A percentile compares a stretch with the other conserved stretches of the same genome.
These are phyloP conservation scores for Netelia fuscicornis DNA, from an alignment of 2,888 invertebrate genomes.

Conservation along the genomic window DNA sequence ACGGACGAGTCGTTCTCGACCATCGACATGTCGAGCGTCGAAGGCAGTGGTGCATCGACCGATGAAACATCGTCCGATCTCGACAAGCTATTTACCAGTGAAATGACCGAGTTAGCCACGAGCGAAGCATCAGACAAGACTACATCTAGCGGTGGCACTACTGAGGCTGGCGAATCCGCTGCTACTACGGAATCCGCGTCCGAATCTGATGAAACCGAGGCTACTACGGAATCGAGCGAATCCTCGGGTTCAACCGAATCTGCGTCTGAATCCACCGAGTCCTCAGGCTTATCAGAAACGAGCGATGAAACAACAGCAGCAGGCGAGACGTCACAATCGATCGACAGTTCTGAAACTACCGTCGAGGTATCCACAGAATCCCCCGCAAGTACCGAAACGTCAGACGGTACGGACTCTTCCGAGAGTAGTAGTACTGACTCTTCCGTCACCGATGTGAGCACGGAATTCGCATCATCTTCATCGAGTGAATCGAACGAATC, in stretches of 20 bases:
- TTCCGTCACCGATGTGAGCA: conserved; percentile 44
- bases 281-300: conserved; percentile 63
- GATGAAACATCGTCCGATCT: conserved; percentile 63
- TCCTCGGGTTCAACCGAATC: conserved; percentile 62
- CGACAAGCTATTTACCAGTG: conserved; percentile 36
- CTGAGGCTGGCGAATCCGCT: conserved; percentile 69
- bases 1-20: conserved; percentile 61
- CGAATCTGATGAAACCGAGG: conserved; percentile 66
- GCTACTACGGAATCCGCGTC: conserved; percentile 73
- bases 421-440: conserved; percentile 52
- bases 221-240: conserved; percentile 69
- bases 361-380: conserved; percentile 45
- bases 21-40: conserved; percentile 69
- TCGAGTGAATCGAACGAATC: conserved; percentile 69
- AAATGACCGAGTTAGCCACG: conserved; percentile 52
- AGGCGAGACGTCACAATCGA: conserved; percentile 42
- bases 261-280: conserved; percentile 59
- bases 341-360: conserved; percentile 48
- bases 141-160: conserved; percentile 64
- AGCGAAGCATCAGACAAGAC: conserved; percentile 68
- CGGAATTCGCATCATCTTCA: conserved; percentile 53
- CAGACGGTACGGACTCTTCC: conserved; percentile 69
- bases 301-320: conserved; percentile 77
- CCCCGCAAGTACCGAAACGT: conserved; percentile 61
- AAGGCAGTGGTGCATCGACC: conserved; percentile 78